phyloP scores from a whole-genome alignment of 2,797 vertebrate species.

The Hippopotamyrus pictus region DNA sequence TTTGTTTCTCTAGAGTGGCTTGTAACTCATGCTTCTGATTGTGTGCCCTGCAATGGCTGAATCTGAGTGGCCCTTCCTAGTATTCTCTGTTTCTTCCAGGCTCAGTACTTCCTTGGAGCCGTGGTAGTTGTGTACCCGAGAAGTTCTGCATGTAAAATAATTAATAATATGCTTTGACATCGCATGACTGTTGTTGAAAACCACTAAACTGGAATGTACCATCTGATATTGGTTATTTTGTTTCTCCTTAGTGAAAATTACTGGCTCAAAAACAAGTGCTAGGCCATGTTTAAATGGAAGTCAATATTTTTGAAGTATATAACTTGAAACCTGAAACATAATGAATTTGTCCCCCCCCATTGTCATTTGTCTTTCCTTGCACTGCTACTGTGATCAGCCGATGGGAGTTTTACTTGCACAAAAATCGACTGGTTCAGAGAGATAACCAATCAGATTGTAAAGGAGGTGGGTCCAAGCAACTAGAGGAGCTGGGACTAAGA shows the following conservation, averaged over 20 bases:
- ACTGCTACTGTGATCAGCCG: not conserved
- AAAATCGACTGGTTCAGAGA: not conserved
- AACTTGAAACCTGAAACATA: slow-evolving; percentile 36
- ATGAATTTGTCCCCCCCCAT: not conserved
- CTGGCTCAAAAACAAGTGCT: not conserved
- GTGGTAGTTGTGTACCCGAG: not conserved
- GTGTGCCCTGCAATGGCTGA: not conserved
- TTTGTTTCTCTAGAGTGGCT: not conserved
- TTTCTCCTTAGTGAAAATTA: not conserved
- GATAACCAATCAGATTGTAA: not conserved
- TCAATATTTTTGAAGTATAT: not conserved
- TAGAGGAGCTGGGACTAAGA: not conserved
- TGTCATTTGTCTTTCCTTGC: not conserved
- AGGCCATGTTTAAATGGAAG: not conserved
- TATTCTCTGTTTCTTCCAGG: not conserved
- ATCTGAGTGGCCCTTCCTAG: not conserved
- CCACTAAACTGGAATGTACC: not conserved
- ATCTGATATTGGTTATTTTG: not conserved
- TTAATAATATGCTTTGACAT: not conserved
- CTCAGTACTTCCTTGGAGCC: not conserved
- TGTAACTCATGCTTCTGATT: not conserved
- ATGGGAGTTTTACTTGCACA: not conserved
- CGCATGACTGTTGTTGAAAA: not conserved
- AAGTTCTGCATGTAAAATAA: not conserved
- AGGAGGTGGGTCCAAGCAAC: not conserved